Percentiles rank a stretch among this genome's conserved stretches.
Conservation (phyloP, 2,888 invertebrate genomes). For the Drepana falcataria region DNA sequence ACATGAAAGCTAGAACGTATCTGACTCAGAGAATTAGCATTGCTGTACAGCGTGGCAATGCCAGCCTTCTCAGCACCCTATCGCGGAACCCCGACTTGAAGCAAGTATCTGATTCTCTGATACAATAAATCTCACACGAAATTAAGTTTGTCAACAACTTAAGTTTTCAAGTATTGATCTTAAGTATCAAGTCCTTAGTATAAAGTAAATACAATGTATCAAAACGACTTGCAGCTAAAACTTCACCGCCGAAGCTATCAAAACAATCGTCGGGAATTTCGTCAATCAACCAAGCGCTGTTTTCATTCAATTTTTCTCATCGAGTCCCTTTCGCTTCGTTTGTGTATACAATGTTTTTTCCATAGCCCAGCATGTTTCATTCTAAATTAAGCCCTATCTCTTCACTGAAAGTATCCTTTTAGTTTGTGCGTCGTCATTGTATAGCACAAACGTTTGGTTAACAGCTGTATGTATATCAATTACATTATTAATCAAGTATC, state of each 20-base stretch:
- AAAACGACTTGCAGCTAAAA: background rate
- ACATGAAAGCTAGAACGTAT: too few relatives aligned
- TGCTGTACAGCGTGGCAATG: too few relatives aligned
- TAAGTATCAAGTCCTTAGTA: too few relatives aligned
- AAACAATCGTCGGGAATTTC: constrained; percentile 31
- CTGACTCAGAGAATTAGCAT: too few relatives aligned
- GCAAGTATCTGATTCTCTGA: too few relatives aligned
- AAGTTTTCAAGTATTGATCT: too few relatives aligned
- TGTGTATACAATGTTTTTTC: background rate
- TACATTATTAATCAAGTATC: constrained; percentile 11
- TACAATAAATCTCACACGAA: too few relatives aligned
- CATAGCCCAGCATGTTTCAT: background rate
- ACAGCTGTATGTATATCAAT: background rate
- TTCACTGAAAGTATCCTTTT: background rate
- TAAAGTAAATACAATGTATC: too few relatives aligned
- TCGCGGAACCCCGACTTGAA: too few relatives aligned
- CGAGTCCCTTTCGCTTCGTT: constrained; percentile 8
- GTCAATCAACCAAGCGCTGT: constrained; percentile 35
- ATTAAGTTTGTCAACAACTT: too few relatives aligned
- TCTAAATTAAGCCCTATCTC: background rate
- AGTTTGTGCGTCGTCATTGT: background rate
- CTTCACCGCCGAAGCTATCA: constrained; percentile 21
- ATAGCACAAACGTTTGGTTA: background rate
- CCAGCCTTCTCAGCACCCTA: too few relatives aligned
- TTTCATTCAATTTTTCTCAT: constrained; percentile 38